Evolutionary conservation across 2,888 invertebrate genomes (phyloP).

Genomic region (Orthosia cruda): DNA sequence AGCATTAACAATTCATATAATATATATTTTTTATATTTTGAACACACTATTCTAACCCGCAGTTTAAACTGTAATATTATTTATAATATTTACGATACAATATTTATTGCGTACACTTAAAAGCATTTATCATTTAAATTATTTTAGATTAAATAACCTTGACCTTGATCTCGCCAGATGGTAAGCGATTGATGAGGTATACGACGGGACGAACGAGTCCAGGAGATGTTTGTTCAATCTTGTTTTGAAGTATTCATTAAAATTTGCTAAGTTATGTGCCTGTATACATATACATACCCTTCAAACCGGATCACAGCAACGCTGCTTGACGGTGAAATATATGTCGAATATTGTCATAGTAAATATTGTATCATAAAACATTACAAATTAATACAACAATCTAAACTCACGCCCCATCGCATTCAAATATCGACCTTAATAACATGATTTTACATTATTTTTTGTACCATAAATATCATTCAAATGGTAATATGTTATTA

Average conservation of each 20-base stretch:
- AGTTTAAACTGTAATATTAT: slow-evolving; percentile 34
- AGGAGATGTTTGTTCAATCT: background rate
- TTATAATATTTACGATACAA: background rate
- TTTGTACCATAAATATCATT: slow-evolving; percentile 68
- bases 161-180: background rate
- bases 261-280: too few relatives aligned
- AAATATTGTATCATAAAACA: slow-evolving; percentile 18
- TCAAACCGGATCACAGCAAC: too few relatives aligned
- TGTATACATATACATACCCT: too few relatives aligned
- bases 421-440: slow-evolving; percentile 57
- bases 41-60: slow-evolving; percentile 66
- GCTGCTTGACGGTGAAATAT: background rate
- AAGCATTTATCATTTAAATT: too few relatives aligned
- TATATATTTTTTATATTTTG: slow-evolving; percentile 66
- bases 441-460: slow-evolving; percentile 58
- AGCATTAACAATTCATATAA: slow-evolving; percentile 69
- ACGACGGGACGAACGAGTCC: background rate
- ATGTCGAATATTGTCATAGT: background rate
- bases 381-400: slow-evolving; percentile 40
- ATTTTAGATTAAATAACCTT: too few relatives aligned
- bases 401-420: slow-evolving; percentile 35
- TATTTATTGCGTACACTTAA: background rate
- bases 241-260: too few relatives aligned
- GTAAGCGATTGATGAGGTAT: background rate
- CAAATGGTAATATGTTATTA: slow-evolving; percentile 65